These are phyloP conservation scores for Proales similis DNA, from an alignment of 1,140 invertebrate species.

Conservation along the genomic window DNA sequence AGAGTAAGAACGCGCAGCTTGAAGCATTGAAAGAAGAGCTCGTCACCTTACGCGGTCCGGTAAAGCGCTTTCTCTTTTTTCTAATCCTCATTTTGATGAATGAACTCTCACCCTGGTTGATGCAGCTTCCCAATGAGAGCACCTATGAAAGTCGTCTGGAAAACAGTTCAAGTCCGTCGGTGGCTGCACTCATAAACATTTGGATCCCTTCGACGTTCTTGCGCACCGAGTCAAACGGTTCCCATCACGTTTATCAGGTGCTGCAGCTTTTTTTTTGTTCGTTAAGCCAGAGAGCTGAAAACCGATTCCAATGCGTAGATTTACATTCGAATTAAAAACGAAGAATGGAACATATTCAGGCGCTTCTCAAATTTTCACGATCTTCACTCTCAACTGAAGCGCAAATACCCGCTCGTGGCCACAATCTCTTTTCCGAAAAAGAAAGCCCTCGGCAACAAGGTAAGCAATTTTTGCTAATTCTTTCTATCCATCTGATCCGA, in stretches of 20 bases:
- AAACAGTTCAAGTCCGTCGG: constrained; percentile 39
- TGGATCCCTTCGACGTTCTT: constrained; percentile 84
- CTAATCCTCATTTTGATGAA: no score
- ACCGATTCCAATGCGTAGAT: no score
- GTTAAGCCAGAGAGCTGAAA: background rate
- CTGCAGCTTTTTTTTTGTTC: background rate
- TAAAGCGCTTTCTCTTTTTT: no score
- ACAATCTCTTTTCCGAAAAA: constrained; percentile 86
- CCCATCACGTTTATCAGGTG: constrained; percentile 81
- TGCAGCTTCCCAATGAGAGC: constrained; percentile 42
- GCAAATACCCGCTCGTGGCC: constrained; percentile 67
- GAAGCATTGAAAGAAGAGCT: constrained; percentile 62
- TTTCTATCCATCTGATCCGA: no score
- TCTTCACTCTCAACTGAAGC: constrained; percentile 71
- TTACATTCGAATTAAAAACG: constrained; percentile 72
- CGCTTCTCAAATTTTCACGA: constrained; percentile 81
- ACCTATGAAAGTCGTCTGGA: constrained; percentile 43
- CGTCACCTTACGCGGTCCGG: constrained; percentile 61
- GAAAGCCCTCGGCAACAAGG: constrained; percentile 79
- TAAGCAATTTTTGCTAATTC: constrained; percentile 48
- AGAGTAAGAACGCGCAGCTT: constrained; percentile 61
- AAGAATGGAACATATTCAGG: constrained; percentile 86
- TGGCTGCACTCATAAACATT: constrained; percentile 66
- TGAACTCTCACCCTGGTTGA: constrained; percentile 43
- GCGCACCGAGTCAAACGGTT: constrained; percentile 63